Base-by-base conservation (phyloP, 2,797 vertebrate genomes). In the Myotis findleyi region DNA sequence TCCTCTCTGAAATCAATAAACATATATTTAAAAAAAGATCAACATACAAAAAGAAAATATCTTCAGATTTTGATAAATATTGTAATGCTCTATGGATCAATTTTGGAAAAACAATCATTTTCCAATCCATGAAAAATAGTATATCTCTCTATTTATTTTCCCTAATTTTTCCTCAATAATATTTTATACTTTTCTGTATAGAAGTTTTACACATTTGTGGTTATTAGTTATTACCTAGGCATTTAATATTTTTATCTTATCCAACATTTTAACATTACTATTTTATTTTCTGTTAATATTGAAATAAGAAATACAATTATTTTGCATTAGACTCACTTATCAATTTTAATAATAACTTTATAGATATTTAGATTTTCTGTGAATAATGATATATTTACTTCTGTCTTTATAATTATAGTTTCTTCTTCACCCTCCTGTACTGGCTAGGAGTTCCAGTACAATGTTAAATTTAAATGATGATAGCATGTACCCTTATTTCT, bases 241-340 rank as follows among this genome's bases (percentile, higher is more conserved):
- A 64, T 55, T 64, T 77, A 47, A 76, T 47, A 51, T 47, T 44
- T 92, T 89, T n/a, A 69, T 94, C 7, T 6, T 84, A 59, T 62
- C 69, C 11, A 44, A 76, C 69, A 69, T 77, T 30, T 62, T 94
- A 59, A 76, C 53, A 27, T 89, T 89, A 44, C 18, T 86, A 55
- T 36, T 47, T 89, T 53, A 72, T 90, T 41, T 87, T 86, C 14
- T 91, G 13, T 93, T 59, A 62, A 30, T 89, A 83, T 71, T 92
- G 8, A 91, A 86, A 33, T 57, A 33, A 38, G 55, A 90, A 82
- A 71, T 82, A 7, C 5, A 90, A 57, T 66, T 81, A 7, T 82
- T 71, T 87, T 90, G 7, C 7, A 47, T 47, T 82, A 83, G 44
- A 59, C 16, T 87, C 20, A 62, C 23, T 62, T 30, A 68, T 59